Evolutionary conservation across 2,113 vertebrate genomes (phyloP).

Genomic region (Gnathonemus echidnorhynchus): DNA sequence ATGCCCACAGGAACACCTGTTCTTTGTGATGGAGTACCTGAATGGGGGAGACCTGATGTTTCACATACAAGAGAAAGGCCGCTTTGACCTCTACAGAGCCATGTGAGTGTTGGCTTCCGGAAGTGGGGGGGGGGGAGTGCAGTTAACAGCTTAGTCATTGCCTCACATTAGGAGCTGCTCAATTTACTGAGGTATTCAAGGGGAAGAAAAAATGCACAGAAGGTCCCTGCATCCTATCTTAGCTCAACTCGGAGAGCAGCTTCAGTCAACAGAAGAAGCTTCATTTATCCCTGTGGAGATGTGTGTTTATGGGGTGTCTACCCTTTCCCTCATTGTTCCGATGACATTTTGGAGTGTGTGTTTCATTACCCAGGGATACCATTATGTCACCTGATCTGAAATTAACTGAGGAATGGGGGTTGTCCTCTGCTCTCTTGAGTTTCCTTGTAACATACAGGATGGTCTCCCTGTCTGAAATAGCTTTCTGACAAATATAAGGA

Average conservation of each 20-base stretch:
- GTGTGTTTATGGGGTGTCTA: background rate
- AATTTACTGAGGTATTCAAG: background rate
- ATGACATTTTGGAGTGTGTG: background rate
- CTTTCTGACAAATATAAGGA: background rate
- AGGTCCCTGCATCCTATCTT: background rate
- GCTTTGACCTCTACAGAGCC: slow-evolving; percentile 84
- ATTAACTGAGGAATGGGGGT: background rate
- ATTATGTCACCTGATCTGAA: background rate
- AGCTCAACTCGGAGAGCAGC: background rate
- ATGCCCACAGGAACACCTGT: slow-evolving; percentile 80
- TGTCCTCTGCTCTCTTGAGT: background rate
- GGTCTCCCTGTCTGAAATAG: background rate
- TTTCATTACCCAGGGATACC: background rate
- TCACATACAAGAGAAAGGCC: slow-evolving; percentile 96
- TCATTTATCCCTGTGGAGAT: background rate
- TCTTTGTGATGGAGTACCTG: slow-evolving; percentile 98
- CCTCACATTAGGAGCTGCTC: background rate
- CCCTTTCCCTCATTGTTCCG: background rate
- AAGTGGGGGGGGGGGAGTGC: background rate
- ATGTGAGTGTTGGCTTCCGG: slow-evolving; percentile 61
- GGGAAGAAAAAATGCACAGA: background rate
- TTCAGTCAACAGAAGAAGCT: background rate
- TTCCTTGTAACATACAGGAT: background rate
- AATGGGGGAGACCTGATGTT: slow-evolving; percentile 97
- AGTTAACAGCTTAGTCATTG: background rate